Evolutionary conservation across 1,140 invertebrate species (phyloP).

Genomic region (Bombus superbus): DNA sequence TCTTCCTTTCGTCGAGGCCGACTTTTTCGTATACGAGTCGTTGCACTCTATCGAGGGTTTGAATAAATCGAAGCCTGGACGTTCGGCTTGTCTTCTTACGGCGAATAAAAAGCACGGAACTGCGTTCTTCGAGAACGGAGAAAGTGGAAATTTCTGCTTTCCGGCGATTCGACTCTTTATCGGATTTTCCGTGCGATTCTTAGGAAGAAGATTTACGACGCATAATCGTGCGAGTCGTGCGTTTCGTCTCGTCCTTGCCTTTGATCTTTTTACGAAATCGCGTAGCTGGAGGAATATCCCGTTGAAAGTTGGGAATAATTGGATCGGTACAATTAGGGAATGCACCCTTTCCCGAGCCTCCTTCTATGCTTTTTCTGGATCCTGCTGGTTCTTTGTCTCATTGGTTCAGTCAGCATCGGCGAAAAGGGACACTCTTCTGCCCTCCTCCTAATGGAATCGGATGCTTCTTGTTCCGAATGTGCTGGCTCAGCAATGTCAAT

Average conservation of each 20-base stretch:
- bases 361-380: conserved; percentile 49
- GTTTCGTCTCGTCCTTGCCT: neutral
- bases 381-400: conserved; percentile 39
- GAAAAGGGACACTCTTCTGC: conserved; percentile 35
- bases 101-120: neutral
- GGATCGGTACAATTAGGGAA: conserved; percentile 71
- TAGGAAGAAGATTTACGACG: neutral
- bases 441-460: conserved; percentile 71
- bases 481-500: conserved; percentile 69
- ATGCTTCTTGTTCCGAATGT: conserved; percentile 71
- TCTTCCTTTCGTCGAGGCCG: neutral
- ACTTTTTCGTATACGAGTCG: neutral
- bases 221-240: neutral
- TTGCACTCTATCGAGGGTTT: neutral
- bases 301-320: conserved; percentile 69
- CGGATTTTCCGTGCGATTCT: neutral
- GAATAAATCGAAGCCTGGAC: neutral
- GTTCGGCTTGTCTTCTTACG: neutral
- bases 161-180: no score
- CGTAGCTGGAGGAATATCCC: conserved; percentile 24
- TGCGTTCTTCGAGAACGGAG: neutral
- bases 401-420: conserved; percentile 34
- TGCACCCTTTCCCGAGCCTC: conserved; percentile 35
- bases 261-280: neutral
- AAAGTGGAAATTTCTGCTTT: neutral